Conservation (phyloP, 2,797 vertebrate species). For the Tangara arthus region DNA sequence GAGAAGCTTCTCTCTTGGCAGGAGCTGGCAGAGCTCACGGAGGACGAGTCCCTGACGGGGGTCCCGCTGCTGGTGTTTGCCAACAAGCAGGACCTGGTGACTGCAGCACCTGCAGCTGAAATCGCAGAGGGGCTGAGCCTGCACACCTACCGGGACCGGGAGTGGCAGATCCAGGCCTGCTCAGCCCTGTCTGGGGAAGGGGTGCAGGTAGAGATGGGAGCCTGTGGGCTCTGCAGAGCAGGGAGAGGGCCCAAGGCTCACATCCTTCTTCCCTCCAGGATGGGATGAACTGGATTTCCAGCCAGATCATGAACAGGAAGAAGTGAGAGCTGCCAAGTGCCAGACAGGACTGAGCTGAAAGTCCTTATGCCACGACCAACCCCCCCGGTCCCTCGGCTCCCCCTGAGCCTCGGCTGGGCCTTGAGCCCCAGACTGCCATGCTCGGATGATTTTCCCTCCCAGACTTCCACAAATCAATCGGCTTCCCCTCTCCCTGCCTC, state of each 20-base stretch:
- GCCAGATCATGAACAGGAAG: constrained; percentile 54
- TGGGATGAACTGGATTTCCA: constrained; percentile 70
- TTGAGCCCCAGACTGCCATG: not conserved
- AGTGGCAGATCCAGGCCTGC: constrained; percentile 92
- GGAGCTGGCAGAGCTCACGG: constrained; percentile 86
- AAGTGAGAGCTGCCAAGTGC: constrained; percentile 37
- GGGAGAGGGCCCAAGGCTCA: not conserved
- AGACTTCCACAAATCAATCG: not conserved
- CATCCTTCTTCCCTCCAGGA: constrained; percentile 17
- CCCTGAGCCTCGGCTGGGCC: rapidly evolving
- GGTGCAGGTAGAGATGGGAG: constrained; percentile 78
- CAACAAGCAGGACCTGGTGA: constrained; percentile 89
- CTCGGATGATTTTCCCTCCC: not conserved
- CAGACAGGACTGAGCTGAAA: not conserved
- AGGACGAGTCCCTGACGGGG: constrained; percentile 82
- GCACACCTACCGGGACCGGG: constrained; percentile 85
- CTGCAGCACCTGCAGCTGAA: constrained; percentile 83
- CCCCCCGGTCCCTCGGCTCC: not conserved
- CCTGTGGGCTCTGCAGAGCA: not conserved
- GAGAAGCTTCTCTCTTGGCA: constrained; percentile 48
- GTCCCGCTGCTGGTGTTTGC: constrained; percentile 88
- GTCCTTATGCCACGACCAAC: not conserved
- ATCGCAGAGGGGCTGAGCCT: constrained; percentile 88
- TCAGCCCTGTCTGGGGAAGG: constrained; percentile 88
- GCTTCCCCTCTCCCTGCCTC: not conserved